Evolutionary conservation across 2,888 invertebrate species (phyloP).

Genomic region (Chirona hameri): DNA sequence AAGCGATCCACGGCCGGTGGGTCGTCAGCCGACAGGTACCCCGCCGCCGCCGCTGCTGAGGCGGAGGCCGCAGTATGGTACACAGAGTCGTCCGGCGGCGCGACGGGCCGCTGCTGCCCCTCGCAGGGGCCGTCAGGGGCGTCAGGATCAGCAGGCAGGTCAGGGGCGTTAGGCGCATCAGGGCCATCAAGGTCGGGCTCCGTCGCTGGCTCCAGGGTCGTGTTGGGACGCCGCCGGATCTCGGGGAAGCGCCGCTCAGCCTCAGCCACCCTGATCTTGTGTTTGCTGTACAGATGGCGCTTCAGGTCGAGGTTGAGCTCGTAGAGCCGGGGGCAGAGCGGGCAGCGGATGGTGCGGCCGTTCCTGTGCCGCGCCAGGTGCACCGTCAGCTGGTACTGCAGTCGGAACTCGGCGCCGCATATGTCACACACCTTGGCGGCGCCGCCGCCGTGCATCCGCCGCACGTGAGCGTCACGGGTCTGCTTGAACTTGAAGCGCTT

Average conservation of each 20-base stretch:
- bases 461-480: slow-evolving; percentile 54
- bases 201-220: slow-evolving; percentile 33
- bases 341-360: slow-evolving; percentile 47
- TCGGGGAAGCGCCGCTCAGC: slow-evolving; percentile 35
- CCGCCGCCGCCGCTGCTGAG: not conserved
- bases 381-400: slow-evolving; percentile 54
- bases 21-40: not conserved
- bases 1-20: not conserved
- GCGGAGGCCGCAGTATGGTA: not conserved
- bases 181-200: slow-evolving; percentile 34
- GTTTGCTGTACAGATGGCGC: slow-evolving; percentile 49
- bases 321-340: slow-evolving; percentile 55
- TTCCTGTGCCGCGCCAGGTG: slow-evolving; percentile 56
- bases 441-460: slow-evolving; percentile 53
- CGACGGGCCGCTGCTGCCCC: slow-evolving; percentile 23
- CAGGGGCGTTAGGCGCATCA: slow-evolving; percentile 33
- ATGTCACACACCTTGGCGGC: slow-evolving; percentile 52
- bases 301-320: slow-evolving; percentile 56
- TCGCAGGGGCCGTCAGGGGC: slow-evolving; percentile 34
- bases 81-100: not conserved
- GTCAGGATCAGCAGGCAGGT: slow-evolving; percentile 31
- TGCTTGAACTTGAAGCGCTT: slow-evolving; percentile 56
- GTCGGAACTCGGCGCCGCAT: slow-evolving; percentile 52
- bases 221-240: slow-evolving; percentile 37
- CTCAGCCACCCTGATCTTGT: not conserved